A percentile compares a stretch with the other conserved stretches of the same genome.
These are phyloP conservation scores for Gnathochromis pfefferi DNA, from an alignment of 2,113 vertebrate genomes.

Conservation along the genomic window DNA sequence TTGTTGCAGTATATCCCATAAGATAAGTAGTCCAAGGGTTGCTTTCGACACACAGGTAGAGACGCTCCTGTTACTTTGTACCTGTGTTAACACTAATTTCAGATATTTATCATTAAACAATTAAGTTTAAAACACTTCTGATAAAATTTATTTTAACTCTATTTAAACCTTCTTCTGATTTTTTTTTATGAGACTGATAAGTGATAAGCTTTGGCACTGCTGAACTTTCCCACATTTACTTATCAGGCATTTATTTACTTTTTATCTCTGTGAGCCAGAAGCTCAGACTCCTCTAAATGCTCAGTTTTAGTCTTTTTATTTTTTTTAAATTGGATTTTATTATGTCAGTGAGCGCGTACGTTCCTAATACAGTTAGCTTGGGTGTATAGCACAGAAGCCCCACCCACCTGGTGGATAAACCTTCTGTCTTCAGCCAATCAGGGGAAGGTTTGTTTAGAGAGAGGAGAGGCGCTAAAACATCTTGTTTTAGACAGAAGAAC, in stretches of 20 bases:
- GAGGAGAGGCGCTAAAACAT: neutral
- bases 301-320: neutral
- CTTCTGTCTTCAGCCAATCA: neutral
- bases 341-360: accelerated
- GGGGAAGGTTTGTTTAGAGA: neutral
- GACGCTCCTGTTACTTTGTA: neutral
- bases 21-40: neutral
- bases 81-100: neutral
- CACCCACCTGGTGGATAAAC: neutral
- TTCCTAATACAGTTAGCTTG: neutral
- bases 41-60: neutral
- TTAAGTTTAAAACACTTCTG: neutral
- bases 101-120: neutral
- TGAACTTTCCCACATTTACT: neutral
- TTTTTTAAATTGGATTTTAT: neutral
- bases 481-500: neutral
- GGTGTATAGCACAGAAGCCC: neutral
- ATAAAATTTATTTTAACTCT: neutral
- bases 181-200: neutral
- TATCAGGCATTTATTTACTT: neutral
- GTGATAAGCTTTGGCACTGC: neutral
- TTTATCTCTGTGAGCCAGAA: neutral
- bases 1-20: neutral
- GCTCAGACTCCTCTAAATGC: neutral
- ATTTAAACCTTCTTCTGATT: neutral